These are phyloP conservation scores for Amblyornis subalaris DNA, from an alignment of 2,113 vertebrate genomes.

Conservation along the genomic window DNA sequence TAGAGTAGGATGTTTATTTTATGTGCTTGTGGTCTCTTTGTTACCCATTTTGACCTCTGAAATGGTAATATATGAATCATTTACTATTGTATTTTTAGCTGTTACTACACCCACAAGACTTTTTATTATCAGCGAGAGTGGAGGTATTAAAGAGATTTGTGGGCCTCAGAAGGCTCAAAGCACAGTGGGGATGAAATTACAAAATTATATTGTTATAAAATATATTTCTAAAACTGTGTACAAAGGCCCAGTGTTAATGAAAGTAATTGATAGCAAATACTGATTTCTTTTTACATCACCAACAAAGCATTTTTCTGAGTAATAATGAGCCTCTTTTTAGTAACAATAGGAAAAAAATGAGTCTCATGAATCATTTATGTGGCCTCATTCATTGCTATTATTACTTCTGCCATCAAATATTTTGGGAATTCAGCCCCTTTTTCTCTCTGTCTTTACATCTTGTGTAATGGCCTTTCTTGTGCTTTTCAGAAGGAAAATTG, in stretches of 20 bases:
- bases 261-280: conserved; percentile 65
- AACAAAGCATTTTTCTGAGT: conserved; percentile 37
- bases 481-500: conserved; percentile 59
- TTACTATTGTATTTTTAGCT: conserved; percentile 59
- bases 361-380: conserved; percentile 58
- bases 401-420: conserved; percentile 62
- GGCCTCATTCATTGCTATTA: conserved; percentile 49
- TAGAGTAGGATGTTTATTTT: conserved; percentile 46
- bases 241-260: conserved; percentile 45
- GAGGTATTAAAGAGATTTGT: conserved; percentile 64
- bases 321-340: conserved; percentile 53
- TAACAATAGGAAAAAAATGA: conserved; percentile 53
- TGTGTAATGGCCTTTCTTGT: conserved; percentile 50
- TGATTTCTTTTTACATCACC: conserved; percentile 50
- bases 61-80: conserved; percentile 50
- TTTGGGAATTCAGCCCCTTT: conserved; percentile 55
- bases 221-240: conserved; percentile 44
- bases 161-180: conserved; percentile 41
- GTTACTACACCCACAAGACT: conserved; percentile 44
- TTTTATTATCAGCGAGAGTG: conserved; percentile 54
- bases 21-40: conserved; percentile 8
- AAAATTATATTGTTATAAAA: conserved; percentile 64
- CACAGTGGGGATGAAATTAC: conserved; percentile 52
- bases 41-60: conserved; percentile 51
- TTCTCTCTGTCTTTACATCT: conserved; percentile 49